These are phyloP conservation scores for Xenopus borealis DNA, from an alignment of 2,113 vertebrate genomes.

Conservation along the genomic window DNA sequence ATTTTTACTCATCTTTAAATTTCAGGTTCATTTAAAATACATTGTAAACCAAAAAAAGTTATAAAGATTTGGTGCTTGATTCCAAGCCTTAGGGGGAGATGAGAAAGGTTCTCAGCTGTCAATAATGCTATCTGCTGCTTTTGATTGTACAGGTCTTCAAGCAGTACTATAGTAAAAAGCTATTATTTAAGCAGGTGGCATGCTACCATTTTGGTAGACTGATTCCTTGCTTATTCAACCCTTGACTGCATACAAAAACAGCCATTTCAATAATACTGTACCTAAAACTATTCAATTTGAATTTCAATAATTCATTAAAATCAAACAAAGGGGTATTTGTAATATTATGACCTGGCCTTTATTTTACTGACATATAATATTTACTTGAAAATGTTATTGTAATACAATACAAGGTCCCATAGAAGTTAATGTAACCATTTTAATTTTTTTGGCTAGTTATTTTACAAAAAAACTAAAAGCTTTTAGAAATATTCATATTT, in stretches of 20 bases:
- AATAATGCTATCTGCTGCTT: neutral
- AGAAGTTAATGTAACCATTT: too few relatives aligned
- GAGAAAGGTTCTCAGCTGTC: neutral
- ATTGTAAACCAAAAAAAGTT: neutral
- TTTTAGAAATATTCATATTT: too few relatives aligned
- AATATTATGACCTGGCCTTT: too few relatives aligned
- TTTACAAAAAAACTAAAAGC: too few relatives aligned
- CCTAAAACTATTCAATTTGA: conserved; percentile 31
- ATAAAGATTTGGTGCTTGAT: too few relatives aligned
- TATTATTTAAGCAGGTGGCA: conserved; percentile 49
- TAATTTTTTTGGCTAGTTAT: too few relatives aligned
- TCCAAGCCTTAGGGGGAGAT: neutral
- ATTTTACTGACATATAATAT: too few relatives aligned
- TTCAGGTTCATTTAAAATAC: neutral
- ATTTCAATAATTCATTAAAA: too few relatives aligned
- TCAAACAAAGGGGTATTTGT: too few relatives aligned
- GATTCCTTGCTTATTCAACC: conserved; percentile 52
- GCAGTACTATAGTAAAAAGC: conserved; percentile 20
- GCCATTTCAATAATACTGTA: conserved; percentile 40
- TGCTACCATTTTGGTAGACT: conserved; percentile 48
- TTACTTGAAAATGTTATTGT: neutral
- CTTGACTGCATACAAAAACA: conserved; percentile 47
- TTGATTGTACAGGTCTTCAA: conserved; percentile 26
- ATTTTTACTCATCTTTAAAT: too few relatives aligned
- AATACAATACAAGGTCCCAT: neutral